Evolutionary conservation across 2,888 invertebrate genomes (phyloP), one percentile per base, ranked within the genome.

Genomic region (Zygogramma bicolorata): DNA sequence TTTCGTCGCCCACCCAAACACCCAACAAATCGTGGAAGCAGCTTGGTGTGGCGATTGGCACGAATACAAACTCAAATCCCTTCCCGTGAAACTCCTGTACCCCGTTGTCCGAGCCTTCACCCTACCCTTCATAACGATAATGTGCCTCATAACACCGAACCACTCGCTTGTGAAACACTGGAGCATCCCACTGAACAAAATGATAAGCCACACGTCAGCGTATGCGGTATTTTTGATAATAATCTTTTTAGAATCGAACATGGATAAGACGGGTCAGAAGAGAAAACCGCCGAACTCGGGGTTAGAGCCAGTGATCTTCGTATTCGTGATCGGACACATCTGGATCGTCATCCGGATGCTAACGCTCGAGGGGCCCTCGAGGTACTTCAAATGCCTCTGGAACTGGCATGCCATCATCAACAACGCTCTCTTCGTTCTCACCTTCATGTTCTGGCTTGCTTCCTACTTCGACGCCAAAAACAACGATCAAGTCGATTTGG

Each of bases 1-100:
- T 82, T 94, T 94, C 82, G 92, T 94, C 0, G 93, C 93, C 3
- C 93, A 94, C 86, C 92, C 93, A 0, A 92, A 93, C 83, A 91
- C 93, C 18, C 94, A 94, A 83, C 92, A 93, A 87, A 84, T 87
- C 60, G 83, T 94, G 77, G 92, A 92, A 77, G 89, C 89, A 34
- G 90, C 90, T 69, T 94, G 94, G 94, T 87, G 90, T 53, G 93
- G 92, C 1, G 85, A 85, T 69, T 88, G 87, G 87, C 83, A 85
- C 73, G 85, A 86, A 25, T 88, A 87, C 80, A 85, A 83, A 74
- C 79, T 86, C 59, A 86, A 85, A 76, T 80, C 84, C 0, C 67
- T 76, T 4, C 29, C 80, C 0, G 73, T 83, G 0, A 80, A 80
- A 71, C 68, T 81, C 0, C 20, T 81, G 3, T 83, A 85, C 69